These are phyloP conservation scores for Prolemur simus DNA, from an alignment of 2,113 vertebrate species.

Conservation along the genomic window DNA sequence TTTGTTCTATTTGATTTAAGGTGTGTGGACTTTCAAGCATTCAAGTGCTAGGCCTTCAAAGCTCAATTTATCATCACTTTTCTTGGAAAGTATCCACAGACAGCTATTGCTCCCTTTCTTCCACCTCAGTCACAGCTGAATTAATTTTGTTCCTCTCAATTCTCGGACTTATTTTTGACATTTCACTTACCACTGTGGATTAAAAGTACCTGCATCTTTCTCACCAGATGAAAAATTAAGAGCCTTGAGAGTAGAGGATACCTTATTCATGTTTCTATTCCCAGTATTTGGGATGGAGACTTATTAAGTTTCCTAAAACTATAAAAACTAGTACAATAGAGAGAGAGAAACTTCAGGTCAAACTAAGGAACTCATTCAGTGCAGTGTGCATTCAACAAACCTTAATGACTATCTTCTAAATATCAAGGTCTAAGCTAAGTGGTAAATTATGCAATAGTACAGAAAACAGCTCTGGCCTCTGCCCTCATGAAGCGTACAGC, in stretches of 20 bases:
- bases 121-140: not conserved
- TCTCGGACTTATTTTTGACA: not conserved
- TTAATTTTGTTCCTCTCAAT: not conserved
- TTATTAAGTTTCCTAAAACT: not conserved
- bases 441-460: not conserved
- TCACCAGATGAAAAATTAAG: not conserved
- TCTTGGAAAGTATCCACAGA: not conserved
- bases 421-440: not conserved
- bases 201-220: not conserved
- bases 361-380: not conserved
- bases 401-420: not conserved
- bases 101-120: not conserved
- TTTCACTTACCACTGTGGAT: not conserved
- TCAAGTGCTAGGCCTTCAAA: not conserved
- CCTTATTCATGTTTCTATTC: not conserved
- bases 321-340: not conserved
- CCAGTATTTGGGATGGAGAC: not conserved
- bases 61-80: not conserved
- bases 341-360: not conserved
- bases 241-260: not conserved
- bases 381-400: not conserved
- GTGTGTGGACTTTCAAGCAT: not conserved
- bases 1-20: not conserved
- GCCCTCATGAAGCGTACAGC: not conserved
- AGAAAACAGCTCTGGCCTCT: not conserved